Base-by-base conservation (phyloP, 2,888 invertebrate genomes). In the Oxyteleia sp. region DNA sequence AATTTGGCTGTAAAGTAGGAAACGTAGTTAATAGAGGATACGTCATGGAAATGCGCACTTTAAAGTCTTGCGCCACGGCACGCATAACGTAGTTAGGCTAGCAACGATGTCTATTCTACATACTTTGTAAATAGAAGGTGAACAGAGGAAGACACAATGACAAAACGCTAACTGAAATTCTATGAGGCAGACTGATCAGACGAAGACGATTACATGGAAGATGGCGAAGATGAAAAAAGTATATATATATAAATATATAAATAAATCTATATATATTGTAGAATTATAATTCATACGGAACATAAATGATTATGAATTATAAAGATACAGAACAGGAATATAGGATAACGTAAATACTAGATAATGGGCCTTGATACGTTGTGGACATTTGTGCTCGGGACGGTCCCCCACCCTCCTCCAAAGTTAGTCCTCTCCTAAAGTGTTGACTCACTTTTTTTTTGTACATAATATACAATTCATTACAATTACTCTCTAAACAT, bases 1-100 rank as follows among this genome's bases (percentile, higher is more conserved):
- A 92, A 91, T 92, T 92, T 91, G 92, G 90, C 92, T 92, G 92
- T 92, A 92, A 91, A 89, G 88, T 91, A 92, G 90, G 88, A 87
- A 87, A 89, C 89, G 88, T 90, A 90, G 90, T 89, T 78, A 89
- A 89, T 82, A 82, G 87, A 79, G 81, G 87, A 88, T 88, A 85
- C 82, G 87, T 86, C 85, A 88, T 87, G 88, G n/a, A 86, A 88
- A 74, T 85, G 87, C 89, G 89, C 91, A 91, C 89, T 86, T 89
- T 87, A 84, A 88, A 86, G 89, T 91, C 89, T 90, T 88, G 89
- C 90, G 91, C 89, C 89, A 90, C 87, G 90, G 90, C 90, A 92
- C 90, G 90, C 88, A 90, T 90, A 89, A 88, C 87, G 89, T 92
- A 92, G 90, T 91, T 91, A 92, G 89, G 90, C 89, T 91, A 91